Evolutionary conservation across 1,140 invertebrate species (phyloP), one percentile per base, ranked within the genome.

Genomic region (Camponotus floridanus): DNA sequence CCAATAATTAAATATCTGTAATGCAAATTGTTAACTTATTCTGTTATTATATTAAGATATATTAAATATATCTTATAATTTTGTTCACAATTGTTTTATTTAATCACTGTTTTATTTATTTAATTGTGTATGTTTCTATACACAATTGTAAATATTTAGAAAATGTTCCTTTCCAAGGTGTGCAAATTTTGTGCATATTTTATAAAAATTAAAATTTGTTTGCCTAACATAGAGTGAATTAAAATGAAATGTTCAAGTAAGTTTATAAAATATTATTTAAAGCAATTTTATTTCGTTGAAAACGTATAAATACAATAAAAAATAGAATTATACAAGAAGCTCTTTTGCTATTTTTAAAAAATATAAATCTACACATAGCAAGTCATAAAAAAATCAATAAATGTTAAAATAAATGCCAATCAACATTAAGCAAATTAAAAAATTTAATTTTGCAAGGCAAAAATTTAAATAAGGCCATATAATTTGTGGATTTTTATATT

Each of bases 61-160:
- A 26, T 26, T 26, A 80, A 78, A 68, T 88, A 73, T 18, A 61
- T 85, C 18, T 68, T 68, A 26, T 61, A 67, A 33, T 48, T 26
- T 26, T 57, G 26, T 64, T 61, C 18, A 33, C 5, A 4, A 80
- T 18, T 15, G 9, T 65, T 31, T 65, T 15, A 68, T 42, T 68
- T 68, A 1, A n/a, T 55, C 33, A n/a, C 5, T 26, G 26, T 26
- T 26, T 26, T 26, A 26, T 26, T 26, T 26, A 48, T 36, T 9
- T 45, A 1, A 76, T 55, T 79, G 13, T 51, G 2, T 31, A n/a
- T 15, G 21, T 42, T 31, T 21, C 42, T 1, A 26, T 26, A 26
- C 26, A 26, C 26, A 26, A 26, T 26, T 26, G 26, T 26, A 13
- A 65, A 7, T 51, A 78, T 51, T 64, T 64, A 15, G 45, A 65